phyloP scores from a whole-genome alignment of 2,888 invertebrate genomes.

The Prosopocoilus inquinatus region DNA sequence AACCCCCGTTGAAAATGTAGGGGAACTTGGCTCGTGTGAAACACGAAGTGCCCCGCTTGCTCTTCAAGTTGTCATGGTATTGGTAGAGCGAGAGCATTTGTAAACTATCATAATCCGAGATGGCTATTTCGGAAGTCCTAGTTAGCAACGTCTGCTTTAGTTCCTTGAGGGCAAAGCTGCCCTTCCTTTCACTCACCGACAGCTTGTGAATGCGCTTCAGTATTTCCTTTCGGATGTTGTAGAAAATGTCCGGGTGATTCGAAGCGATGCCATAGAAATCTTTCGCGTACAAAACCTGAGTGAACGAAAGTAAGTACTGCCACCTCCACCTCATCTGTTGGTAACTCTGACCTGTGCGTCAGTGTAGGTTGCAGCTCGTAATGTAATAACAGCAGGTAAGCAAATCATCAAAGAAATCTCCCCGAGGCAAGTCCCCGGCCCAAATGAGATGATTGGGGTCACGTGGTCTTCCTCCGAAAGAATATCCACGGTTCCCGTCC shows the following conservation, averaged over 20 bases:
- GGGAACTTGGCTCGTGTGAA: slow-evolving; percentile 23
- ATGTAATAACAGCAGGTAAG: slow-evolving; percentile 55
- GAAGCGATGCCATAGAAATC: slow-evolving; percentile 54
- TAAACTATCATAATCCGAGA: no score
- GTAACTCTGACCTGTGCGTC: slow-evolving; percentile 38
- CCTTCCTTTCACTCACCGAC: slow-evolving; percentile 5
- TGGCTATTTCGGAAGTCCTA: no score
- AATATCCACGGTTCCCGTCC: slow-evolving; percentile 53
- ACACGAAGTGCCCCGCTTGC: no score
- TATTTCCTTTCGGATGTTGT: slow-evolving; percentile 37
- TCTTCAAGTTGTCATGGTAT: no score
- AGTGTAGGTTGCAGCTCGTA: slow-evolving; percentile 56
- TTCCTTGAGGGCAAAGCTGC: slow-evolving; percentile 10
- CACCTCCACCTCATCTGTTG: neutral
- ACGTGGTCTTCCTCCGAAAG: slow-evolving; percentile 57
- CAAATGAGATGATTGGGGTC: slow-evolving; percentile 56
- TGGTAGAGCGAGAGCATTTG: no score
- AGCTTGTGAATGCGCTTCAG: slow-evolving; percentile 20
- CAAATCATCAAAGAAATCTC: slow-evolving; percentile 55
- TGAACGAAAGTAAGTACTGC: neutral
- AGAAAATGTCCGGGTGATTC: slow-evolving; percentile 52
- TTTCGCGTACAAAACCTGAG: slow-evolving; percentile 50
- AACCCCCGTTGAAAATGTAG: slow-evolving; percentile 54
- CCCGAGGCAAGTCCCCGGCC: slow-evolving; percentile 55
- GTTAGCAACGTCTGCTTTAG: slow-evolving; percentile 6